A percentile compares a stretch with the other conserved stretches of the same genome.
These are phyloP conservation scores for Atta colombica DNA, from an alignment of 1,140 invertebrate genomes.

Conservation along the genomic window DNA sequence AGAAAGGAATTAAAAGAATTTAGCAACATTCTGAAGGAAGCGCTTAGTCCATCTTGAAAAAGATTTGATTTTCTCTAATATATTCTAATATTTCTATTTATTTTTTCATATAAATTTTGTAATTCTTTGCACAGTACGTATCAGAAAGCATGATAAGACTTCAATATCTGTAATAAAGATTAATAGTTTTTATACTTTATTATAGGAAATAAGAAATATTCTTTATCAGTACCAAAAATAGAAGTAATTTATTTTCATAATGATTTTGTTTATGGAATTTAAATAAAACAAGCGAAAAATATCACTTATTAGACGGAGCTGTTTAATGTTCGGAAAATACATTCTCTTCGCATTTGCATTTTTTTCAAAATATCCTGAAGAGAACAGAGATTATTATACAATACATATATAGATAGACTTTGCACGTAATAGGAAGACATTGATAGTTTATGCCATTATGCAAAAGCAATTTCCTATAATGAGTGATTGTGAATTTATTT, in stretches of 20 bases:
- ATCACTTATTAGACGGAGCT: background rate
- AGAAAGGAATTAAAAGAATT: slow-evolving; percentile 76
- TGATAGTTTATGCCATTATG: background rate
- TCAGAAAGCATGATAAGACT: background rate
- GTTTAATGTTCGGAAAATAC: background rate
- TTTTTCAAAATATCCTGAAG: background rate
- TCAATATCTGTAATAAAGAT: slow-evolving; percentile 7
- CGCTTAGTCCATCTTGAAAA: slow-evolving; percentile 62
- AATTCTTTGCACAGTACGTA: background rate
- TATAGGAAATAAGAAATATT: slow-evolving; percentile 32
- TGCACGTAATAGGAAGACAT: background rate
- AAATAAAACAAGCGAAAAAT: background rate
- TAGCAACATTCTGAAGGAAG: slow-evolving; percentile 74
- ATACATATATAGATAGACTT: background rate
- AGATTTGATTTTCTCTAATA: background rate
- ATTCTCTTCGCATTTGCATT: background rate
- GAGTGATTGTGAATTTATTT: slow-evolving; percentile 38
- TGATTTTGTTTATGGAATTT: background rate
- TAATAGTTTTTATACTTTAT: background rate
- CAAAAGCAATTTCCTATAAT: slow-evolving; percentile 30
- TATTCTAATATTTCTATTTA: background rate
- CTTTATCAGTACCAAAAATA: background rate
- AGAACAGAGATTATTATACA: background rate
- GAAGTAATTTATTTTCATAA: background rate
- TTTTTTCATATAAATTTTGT: background rate